These are phyloP conservation scores for Naja naja DNA, from an alignment of 2,113 vertebrate species.

Conservation along the genomic window DNA sequence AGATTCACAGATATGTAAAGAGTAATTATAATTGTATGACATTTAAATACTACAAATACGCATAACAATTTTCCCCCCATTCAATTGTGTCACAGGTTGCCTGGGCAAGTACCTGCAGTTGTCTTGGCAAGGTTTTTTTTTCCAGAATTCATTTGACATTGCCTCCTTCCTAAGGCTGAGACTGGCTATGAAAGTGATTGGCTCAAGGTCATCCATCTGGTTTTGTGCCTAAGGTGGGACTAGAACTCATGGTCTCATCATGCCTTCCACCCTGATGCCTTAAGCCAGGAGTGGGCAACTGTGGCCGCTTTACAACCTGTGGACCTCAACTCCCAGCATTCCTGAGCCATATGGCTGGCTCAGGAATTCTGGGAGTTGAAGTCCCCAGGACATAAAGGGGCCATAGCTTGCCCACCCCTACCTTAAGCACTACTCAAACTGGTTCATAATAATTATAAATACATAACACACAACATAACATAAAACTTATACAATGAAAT, in stretches of 20 bases:
- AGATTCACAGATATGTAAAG: neutral
- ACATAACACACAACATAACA: no score
- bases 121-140: neutral
- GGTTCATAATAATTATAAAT: neutral
- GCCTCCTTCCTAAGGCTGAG: neutral
- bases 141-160: neutral
- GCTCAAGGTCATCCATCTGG: neutral
- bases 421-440: neutral
- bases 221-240: neutral
- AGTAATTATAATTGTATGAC: neutral
- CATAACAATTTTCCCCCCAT: neutral
- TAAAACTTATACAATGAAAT: neutral
- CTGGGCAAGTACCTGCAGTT: neutral
- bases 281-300: no score
- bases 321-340: no score
- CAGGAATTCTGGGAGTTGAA: no score
- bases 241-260: neutral
- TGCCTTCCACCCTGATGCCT: neutral
- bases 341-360: no score
- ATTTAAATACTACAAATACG: neutral
- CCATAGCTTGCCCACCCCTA: no score
- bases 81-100: neutral
- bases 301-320: no score
- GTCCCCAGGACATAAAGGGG: no score
- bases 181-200: neutral